Evolutionary conservation across 2,888 invertebrate genomes (phyloP).

Genomic region (Aelia acuminata): DNA sequence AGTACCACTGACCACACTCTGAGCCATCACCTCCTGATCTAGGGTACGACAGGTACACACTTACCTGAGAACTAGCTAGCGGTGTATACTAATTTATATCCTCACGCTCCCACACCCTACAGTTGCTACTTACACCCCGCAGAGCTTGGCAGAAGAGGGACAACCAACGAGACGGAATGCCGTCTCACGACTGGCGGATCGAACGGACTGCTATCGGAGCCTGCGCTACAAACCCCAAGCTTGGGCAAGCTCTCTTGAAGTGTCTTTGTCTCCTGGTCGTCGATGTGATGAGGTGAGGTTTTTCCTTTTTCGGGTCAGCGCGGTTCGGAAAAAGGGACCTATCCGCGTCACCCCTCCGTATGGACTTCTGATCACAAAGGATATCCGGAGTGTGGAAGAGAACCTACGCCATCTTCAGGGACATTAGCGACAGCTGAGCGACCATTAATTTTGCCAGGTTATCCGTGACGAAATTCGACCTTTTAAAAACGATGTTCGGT

Average conservation of each 20-base stretch:
- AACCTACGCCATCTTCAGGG: not conserved
- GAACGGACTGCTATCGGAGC: not conserved
- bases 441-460: not conserved
- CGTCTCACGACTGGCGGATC: constrained; percentile 14
- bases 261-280: not conserved
- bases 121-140: not conserved
- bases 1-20: not conserved
- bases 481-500: not conserved
- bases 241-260: no score
- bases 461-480: not conserved
- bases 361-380: not conserved
- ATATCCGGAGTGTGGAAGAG: not conserved
- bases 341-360: not conserved
- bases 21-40: not conserved
- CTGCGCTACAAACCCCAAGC: no score
- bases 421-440: not conserved
- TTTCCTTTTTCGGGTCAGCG: constrained; percentile 12
- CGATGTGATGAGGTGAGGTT: not conserved
- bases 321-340: not conserved
- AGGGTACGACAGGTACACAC: not conserved
- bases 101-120: not conserved
- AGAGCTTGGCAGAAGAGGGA: not conserved
- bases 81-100: no score
- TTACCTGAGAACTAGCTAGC: not conserved
- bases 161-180: not conserved